Evolutionary conservation across 2,888 invertebrate species (phyloP), one percentile per base, ranked within the genome.

Genomic region (Cephus pulcher): DNA sequence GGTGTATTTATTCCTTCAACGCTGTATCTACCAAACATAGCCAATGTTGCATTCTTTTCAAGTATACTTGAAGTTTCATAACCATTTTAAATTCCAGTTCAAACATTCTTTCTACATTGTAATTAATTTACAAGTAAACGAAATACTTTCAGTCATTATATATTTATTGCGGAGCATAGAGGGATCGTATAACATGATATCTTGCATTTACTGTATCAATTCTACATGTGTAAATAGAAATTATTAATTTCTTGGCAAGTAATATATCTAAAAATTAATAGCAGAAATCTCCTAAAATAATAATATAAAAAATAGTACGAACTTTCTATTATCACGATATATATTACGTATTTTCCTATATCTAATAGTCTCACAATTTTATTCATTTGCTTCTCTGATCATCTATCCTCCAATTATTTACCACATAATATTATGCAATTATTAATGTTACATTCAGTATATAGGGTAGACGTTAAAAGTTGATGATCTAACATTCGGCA

Each of bases 231-330:
- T 23, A 56, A 56, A 23, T 56, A 56, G 56, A 56, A 56, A 56
- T 56, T 56, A 56, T 56, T 23, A 56, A 56, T 56, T 56, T 56
- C 56, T 56, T 56, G 56, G 56, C 56, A 56, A 56, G 56, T 56
- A 56, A 56, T 23, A 56, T 56, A 56, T 56, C 56, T 56, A 56
- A 23, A 56, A 56, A 56, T 23, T 77, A 81, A 80, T 80, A 78
- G 77, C 76, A 76, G 79, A 76, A 76, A 69, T 80, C 73, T 80
- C 81, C 79, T 81, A 80, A 81, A 81, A 81, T 81, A 79, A 81
- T 80, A 81, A 81, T 81, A 81, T 81, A 81, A 81, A 81, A 81
- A 81, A 81, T 81, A 81, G 81, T 78, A 79, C 75, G 34, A 81
- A 80, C 79, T 80, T 80, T 78, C 77, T 76, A 40, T 79, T 79